Percentiles rank a stretch among this genome's conserved stretches.
Conservation (phyloP, 2,888 invertebrate genomes). For the Ditylenchus weischeri region DNA sequence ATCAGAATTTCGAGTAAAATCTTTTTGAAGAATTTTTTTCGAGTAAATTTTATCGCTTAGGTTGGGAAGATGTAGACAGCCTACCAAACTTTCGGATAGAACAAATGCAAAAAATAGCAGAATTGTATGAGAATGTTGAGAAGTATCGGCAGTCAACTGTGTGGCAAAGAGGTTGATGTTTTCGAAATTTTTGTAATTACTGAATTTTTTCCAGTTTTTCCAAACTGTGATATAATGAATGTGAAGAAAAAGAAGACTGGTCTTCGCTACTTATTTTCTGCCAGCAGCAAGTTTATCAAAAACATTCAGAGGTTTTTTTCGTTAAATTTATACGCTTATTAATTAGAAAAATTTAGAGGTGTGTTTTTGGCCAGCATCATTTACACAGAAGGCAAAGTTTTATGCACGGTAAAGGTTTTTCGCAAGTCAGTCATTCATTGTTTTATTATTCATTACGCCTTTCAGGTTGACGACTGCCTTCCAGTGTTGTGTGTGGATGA, state of each 20-base stretch:
- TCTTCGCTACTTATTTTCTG: conserved; percentile 88
- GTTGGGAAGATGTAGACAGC: conserved; percentile 48
- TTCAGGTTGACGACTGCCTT: conserved; percentile 81
- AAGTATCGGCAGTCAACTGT: conserved; percentile 46
- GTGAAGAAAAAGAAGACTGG: conserved; percentile 55
- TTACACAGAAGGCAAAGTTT: conserved; percentile 89
- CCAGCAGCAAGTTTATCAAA: conserved; percentile 93
- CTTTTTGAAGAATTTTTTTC: neutral
- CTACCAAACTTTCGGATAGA: conserved; percentile 16
- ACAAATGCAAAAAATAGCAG: conserved; percentile 22
- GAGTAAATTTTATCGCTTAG: conserved; percentile 21
- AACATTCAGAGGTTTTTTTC: conserved; percentile 70
- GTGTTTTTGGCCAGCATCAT: conserved; percentile 87
- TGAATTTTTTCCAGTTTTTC: conserved; percentile 37
- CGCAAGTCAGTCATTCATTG: neutral
- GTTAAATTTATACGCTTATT: conserved; percentile 60
- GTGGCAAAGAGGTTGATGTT: conserved; percentile 46
- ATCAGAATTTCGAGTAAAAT: conserved; percentile 23
- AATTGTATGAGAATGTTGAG: conserved; percentile 45
- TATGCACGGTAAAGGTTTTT: conserved; percentile 70
- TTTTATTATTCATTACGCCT: neutral
- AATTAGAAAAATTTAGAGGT: conserved; percentile 68
- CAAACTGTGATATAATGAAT: conserved; percentile 31
- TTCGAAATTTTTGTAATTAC: conserved; percentile 6
- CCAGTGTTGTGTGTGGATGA: conserved; percentile 93